Evolutionary conservation across 1,140 invertebrate species (phyloP).

Genomic region (Macrosteles quadrilineatus): DNA sequence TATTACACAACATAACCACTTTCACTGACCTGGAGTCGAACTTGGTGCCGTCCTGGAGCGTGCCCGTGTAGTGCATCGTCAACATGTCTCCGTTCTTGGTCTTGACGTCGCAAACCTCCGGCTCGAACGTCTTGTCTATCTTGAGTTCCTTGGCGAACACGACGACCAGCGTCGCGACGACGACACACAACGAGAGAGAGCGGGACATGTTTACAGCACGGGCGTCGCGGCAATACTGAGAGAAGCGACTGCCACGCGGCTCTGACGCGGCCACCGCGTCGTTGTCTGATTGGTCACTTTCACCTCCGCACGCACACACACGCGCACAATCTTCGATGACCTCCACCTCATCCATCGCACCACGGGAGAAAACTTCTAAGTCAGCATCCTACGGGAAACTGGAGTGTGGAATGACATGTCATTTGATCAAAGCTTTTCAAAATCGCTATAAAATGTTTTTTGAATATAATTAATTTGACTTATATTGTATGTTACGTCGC

Average conservation of each 20-base stretch:
- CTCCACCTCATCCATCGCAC: too few species aligned
- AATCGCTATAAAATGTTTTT: too few species aligned
- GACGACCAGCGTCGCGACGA: neutral
- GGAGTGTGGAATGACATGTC: too few species aligned
- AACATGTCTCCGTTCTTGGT: slow-evolving; percentile 87
- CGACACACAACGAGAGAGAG: too few species aligned
- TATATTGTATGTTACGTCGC: too few species aligned
- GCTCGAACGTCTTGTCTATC: slow-evolving; percentile 75
- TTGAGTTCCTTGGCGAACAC: slow-evolving; percentile 60
- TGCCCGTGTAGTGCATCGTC: slow-evolving; percentile 93
- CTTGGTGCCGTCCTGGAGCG: slow-evolving; percentile 82
- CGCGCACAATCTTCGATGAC: too few species aligned
- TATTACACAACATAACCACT: neutral
- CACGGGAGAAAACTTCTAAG: too few species aligned
- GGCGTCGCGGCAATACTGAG: slow-evolving; percentile 18
- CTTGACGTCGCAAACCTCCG: slow-evolving; percentile 72
- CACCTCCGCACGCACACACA: neutral
- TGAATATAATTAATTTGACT: too few species aligned
- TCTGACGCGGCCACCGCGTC: neutral
- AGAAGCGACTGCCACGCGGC: neutral
- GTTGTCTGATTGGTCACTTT: too few species aligned
- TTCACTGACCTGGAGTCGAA: slow-evolving; percentile 87
- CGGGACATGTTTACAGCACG: slow-evolving; percentile 30
- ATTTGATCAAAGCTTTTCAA: too few species aligned
- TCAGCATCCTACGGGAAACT: too few species aligned